Evolutionary conservation across 2,113 vertebrate genomes (phyloP), one percentile per base, ranked within the genome.

Genomic region (Saccopteryx bilineata): DNA sequence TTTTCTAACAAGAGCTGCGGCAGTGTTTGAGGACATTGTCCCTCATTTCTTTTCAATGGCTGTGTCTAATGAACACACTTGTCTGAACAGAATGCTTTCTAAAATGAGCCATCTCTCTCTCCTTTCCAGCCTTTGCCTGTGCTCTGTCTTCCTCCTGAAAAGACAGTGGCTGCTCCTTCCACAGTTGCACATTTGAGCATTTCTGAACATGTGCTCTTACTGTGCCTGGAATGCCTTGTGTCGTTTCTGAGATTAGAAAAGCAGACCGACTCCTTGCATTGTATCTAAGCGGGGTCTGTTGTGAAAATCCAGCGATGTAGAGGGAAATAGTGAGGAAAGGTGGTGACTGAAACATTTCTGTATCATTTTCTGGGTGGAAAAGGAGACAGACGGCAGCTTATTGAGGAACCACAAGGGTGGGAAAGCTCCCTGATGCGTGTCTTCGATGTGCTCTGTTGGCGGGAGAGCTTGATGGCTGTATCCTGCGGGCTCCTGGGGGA

Each of bases 211-310:
- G 46, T 33, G 26, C 92, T 48, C 93, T 96, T 83, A 87, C 94
- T 96, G 93, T 97, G 93, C 91, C 96, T 93, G 81, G 52, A 96
- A 91, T 48, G 46, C 52, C 87, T 46, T 28, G 0, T 84, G 94
- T 96, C 97, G 96, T 92, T 97, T 97, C 83, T 96, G 50, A 3
- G 92, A 76, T 96, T 94, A 97, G 96, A 96, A 98, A 94, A 96
- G 87, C 94, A 97, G 91, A 92, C 95, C 97, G 96, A 92, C 96
- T 89, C 85, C 46, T 58, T 91, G 88, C 69, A 54, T 94, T 88
- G 86, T 96, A 98, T 71, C 11, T 91, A 95, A 96, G 95, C 90
- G 92, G 90, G 90, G 96, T 96, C 86, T 90, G 48, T 96, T 97
- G 97, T 95, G 96, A 93, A 96, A 91, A 46, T 66, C 80, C 63